Evolutionary conservation across 2,113 vertebrate genomes (phyloP).

Genomic region (Tetraodon nigroviridis): DNA sequence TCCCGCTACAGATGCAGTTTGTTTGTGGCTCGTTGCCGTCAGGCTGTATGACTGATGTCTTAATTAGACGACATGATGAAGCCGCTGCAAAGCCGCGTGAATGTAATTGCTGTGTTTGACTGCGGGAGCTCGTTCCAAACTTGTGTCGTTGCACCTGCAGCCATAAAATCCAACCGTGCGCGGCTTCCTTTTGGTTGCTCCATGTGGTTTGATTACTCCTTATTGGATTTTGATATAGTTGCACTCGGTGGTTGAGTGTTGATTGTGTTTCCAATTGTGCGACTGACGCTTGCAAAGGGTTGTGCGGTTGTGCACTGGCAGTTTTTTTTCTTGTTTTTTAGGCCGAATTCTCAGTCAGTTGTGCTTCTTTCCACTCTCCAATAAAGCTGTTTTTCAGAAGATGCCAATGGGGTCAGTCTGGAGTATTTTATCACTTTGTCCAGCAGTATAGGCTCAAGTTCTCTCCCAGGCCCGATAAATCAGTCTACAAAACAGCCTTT

Average conservation of each 20-base stretch:
- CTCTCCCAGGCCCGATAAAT: conserved; percentile 49
- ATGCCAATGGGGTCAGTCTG: conserved; percentile 51
- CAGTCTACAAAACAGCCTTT: conserved; percentile 36
- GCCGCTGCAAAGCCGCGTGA: not conserved
- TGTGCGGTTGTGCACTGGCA: conserved; percentile 9
- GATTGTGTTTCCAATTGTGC: conserved; percentile 20
- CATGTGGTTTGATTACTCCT: conserved; percentile 39
- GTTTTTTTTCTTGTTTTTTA: conserved; percentile 3
- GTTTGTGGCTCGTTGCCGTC: not conserved
- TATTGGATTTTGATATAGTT: conserved; percentile 19
- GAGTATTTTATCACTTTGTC: conserved; percentile 57
- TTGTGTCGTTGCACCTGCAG: conserved; percentile 18
- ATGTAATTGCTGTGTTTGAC: conserved; percentile 14
- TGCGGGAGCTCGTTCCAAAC: conserved; percentile 22
- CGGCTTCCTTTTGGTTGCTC: conserved; percentile 4
- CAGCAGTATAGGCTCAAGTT: conserved; percentile 27
- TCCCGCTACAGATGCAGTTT: too few relatives aligned
- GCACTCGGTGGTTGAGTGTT: conserved; percentile 10
- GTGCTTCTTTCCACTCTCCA: conserved; percentile 10
- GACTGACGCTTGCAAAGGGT: conserved; percentile 37
- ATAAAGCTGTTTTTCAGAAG: conserved; percentile 42
- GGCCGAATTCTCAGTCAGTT: conserved; percentile 9
- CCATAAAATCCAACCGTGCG: conserved; percentile 17
- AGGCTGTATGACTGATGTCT: conserved; percentile 12
- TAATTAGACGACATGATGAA: conserved; percentile 28